Conservation (phyloP, 2,113 vertebrate species). For the Labrus mixtus region DNA sequence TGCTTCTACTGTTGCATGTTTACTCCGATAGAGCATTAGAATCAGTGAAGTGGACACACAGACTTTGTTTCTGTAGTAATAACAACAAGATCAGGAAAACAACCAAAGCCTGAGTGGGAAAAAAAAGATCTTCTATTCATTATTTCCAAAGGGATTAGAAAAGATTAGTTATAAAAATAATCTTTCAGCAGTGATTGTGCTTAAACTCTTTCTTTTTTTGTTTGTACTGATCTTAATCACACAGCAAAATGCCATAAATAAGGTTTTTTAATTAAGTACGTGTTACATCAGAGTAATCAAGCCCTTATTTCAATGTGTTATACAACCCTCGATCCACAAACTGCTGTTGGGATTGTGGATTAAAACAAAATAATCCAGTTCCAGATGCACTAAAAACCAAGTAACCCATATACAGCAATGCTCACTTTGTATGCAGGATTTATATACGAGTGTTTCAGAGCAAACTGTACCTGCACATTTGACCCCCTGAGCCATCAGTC, state of each 20-base stretch:
- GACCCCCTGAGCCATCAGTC: slow-evolving; percentile 98
- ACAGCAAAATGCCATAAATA: slow-evolving; percentile 30
- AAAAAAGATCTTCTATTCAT: neutral
- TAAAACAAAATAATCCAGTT: slow-evolving; percentile 68
- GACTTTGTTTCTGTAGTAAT: slow-evolving; percentile 15
- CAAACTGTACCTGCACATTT: slow-evolving; percentile 93
- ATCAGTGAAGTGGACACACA: slow-evolving; percentile 14
- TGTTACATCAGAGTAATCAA: slow-evolving; percentile 52
- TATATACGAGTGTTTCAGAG: slow-evolving; percentile 31
- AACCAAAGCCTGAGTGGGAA: neutral
- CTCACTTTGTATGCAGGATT: slow-evolving; percentile 40
- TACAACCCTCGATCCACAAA: slow-evolving; percentile 72
- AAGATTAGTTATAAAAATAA: neutral
- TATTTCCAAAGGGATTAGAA: neutral
- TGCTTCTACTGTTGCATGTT: slow-evolving; percentile 4
- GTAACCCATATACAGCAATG: slow-evolving; percentile 64
- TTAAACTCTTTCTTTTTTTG: neutral
- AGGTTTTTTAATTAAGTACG: slow-evolving; percentile 17
- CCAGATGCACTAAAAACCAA: slow-evolving; percentile 69
- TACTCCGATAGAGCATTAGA: neutral
- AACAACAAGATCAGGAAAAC: slow-evolving; percentile 7
- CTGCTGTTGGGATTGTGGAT: slow-evolving; percentile 65
- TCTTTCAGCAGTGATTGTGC: neutral
- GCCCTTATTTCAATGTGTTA: slow-evolving; percentile 54
- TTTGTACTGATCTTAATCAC: neutral